These are phyloP conservation scores for Haliclystus octoradiatus DNA, from an alignment of 30 jellyfish, hydroid and myxozoan species.

Conservation along the genomic window DNA sequence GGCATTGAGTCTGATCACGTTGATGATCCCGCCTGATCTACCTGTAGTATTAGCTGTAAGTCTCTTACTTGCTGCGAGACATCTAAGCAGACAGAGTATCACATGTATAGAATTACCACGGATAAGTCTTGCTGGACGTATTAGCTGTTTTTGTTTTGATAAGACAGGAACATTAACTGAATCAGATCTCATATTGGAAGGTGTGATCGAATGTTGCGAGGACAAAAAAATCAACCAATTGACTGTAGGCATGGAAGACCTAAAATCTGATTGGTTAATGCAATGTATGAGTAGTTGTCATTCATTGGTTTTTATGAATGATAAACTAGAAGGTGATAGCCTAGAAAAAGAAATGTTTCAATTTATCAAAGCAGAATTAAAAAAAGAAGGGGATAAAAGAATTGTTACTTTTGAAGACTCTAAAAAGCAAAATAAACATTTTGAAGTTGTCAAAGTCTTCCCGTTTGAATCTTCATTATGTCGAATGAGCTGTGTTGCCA, in stretches of 20 bases:
- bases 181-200: background rate
- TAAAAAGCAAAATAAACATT: background rate
- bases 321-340: constrained; percentile 15
- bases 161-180: constrained; percentile 54
- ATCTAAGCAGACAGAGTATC: constrained; percentile 3
- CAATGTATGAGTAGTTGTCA: constrained; percentile 29
- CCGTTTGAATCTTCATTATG: constrained; percentile 27
- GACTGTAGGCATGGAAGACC: background rate
- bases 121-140: constrained; percentile 16
- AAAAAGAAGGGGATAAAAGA: background rate
- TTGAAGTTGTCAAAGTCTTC: constrained; percentile 2
- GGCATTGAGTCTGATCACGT: constrained; percentile 18
- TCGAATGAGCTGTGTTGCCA: constrained; percentile 29
- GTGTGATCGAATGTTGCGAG: background rate
- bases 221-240: background rate
- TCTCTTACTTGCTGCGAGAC: constrained; percentile 12
- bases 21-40: constrained; percentile 35
- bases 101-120: constrained; percentile 42
- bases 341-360: constrained; percentile 25
- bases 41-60: constrained; percentile 25
- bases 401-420: background rate
- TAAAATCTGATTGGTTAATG: background rate
- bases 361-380: background rate
- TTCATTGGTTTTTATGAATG: constrained; percentile 6
- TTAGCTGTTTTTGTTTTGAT: constrained; percentile 19